These are phyloP conservation scores for Ectropis crepuscularia DNA, from an alignment of 2,888 invertebrate species.

Conservation along the genomic window DNA sequence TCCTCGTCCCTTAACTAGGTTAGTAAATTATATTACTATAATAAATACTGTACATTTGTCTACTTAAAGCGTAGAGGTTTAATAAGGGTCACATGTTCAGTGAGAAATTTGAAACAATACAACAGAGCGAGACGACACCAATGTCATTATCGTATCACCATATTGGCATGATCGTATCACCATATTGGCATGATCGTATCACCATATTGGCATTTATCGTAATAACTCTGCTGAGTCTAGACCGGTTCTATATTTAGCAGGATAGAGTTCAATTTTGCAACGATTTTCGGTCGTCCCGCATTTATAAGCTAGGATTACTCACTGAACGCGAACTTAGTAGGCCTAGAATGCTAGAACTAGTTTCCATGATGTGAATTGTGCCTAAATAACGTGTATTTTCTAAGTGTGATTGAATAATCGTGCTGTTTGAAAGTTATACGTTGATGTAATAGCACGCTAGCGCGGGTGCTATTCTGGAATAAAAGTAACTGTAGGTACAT, in stretches of 20 bases:
- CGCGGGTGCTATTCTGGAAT: conserved; percentile 44
- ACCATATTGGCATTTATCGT: no score
- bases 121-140: no score
- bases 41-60: conserved; percentile 44
- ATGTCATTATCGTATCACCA: no score
- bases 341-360: conserved; percentile 78
- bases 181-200: no score
- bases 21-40: conserved; percentile 44
- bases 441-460: conserved; percentile 38
- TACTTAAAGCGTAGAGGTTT: conserved; percentile 47
- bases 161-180: no score
- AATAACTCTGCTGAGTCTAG: no score
- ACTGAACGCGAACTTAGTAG: conserved; percentile 63
- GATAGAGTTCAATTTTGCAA: no score
- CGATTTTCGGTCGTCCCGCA: neutral
- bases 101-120: conserved; percentile 39
- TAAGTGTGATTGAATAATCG: conserved; percentile 51
- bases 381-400: conserved; percentile 70
- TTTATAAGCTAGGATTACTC: conserved; percentile 40
- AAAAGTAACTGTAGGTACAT: no score
- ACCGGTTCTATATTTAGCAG: no score
- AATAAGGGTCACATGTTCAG: conserved; percentile 50
- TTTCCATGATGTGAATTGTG: conserved; percentile 76
- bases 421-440: conserved; percentile 46
- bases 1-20: conserved; percentile 56